A percentile compares a stretch with the other conserved stretches of the same genome.
Conservation (phyloP, 2,113 vertebrate species). For the Lepus europaeus region DNA sequence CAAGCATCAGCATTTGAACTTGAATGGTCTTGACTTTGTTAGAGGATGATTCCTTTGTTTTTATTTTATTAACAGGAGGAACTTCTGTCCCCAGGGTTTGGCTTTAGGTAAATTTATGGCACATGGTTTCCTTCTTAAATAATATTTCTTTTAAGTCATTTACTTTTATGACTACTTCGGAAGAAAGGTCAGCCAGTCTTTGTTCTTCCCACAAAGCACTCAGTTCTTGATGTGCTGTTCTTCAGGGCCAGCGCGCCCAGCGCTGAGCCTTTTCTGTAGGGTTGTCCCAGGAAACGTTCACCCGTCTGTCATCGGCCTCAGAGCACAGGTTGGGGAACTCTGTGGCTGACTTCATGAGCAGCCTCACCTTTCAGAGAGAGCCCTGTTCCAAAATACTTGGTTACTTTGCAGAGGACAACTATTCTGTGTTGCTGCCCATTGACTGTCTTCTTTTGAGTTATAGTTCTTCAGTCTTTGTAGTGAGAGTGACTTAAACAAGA, state of each 20-base stretch:
- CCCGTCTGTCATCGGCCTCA: neutral
- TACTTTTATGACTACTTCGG: neutral
- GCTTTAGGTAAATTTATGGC: slow-evolving; percentile 26
- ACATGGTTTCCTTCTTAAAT: slow-evolving; percentile 17
- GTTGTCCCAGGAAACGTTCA: neutral
- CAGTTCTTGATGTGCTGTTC: neutral
- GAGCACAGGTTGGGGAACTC: neutral
- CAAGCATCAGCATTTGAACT: slow-evolving; percentile 26
- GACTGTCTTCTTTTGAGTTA: neutral
- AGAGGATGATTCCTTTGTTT: slow-evolving; percentile 58
- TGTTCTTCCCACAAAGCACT: neutral
- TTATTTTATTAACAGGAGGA: slow-evolving; percentile 54
- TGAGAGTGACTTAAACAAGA: slow-evolving; percentile 18
- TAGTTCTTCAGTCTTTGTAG: slow-evolving; percentile 4
- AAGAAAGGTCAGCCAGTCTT: neutral
- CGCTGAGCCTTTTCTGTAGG: neutral
- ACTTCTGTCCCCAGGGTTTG: slow-evolving; percentile 10
- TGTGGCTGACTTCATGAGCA: neutral
- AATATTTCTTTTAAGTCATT: neutral
- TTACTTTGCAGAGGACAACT: neutral
- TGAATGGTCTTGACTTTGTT: slow-evolving; percentile 16
- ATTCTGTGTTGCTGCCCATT: neutral
- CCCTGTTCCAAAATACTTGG: neutral
- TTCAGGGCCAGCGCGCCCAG: neutral
- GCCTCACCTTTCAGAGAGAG: neutral